phyloP scores from a whole-genome alignment of 2,797 vertebrate genomes.

The Antrozous pallidus region DNA sequence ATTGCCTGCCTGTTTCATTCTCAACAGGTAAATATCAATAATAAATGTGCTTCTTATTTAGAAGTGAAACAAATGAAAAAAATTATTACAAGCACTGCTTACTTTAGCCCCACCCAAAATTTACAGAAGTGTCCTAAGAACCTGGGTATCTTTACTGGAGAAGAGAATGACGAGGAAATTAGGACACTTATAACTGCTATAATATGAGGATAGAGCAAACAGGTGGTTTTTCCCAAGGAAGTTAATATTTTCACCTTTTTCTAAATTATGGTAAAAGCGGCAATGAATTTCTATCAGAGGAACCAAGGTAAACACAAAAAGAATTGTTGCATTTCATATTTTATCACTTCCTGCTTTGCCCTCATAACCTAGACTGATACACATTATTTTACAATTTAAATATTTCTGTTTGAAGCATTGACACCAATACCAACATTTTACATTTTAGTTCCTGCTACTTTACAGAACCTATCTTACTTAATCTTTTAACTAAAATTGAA shows the following conservation, averaged over 20 bases:
- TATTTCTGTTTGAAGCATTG: not conserved
- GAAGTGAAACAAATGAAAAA: not conserved
- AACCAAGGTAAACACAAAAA: not conserved
- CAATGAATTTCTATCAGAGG: not conserved
- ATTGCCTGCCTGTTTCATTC: slow-evolving; percentile 1
- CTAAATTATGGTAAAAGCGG: not conserved
- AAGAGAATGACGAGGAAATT: not conserved
- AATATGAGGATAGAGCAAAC: not conserved
- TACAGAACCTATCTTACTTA: not conserved
- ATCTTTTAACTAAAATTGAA: slow-evolving; percentile 39
- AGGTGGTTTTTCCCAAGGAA: not conserved
- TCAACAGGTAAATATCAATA: slow-evolving; percentile 30
- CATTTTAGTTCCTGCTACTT: slow-evolving; percentile 26
- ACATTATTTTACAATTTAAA: slow-evolving; percentile 32
- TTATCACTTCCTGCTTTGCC: not conserved
- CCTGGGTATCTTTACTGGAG: not conserved
- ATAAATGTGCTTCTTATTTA: slow-evolving; percentile 11
- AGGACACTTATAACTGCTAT: not conserved
- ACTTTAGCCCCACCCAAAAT: not conserved
- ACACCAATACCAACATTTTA: not conserved
- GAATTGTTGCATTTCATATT: not conserved
- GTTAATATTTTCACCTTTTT: not conserved
- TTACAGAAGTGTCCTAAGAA: slow-evolving; percentile 12
- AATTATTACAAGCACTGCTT: not conserved
- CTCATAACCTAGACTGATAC: not conserved